Evolutionary conservation across 2,797 vertebrate genomes (phyloP), one percentile per base, ranked within the genome.

Genomic region (Gobionotothen gibberifrons): DNA sequence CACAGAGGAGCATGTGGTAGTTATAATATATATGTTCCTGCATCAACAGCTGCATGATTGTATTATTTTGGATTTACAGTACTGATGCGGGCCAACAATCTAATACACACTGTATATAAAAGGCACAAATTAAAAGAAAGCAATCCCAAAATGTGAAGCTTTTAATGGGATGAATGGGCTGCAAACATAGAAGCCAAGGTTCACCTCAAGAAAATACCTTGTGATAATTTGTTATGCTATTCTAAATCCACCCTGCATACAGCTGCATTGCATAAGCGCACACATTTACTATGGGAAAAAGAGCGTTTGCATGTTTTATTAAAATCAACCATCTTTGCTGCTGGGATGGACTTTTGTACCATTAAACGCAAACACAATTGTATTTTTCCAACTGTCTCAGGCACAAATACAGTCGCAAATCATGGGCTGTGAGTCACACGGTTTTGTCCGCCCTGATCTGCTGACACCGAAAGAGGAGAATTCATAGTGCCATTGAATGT

Each of bases 401-500:
- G 11, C 40, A 39, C 14, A 66, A 66, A 61, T 49, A 42, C 42
- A 36, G 32, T 14, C 63, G 62, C 48, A 76, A 58, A 70, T 78
- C 65, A 42, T 1, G 29, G 54, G 5, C 5, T 56, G 21, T 2
- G 43, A 80, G 43, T 59, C 48, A 42, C 74, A 46, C 39, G 42
- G 61, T 26, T 19, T 19, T 16, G 0, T 29, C 22, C 9, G 47
- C 13, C 29, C 40, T 52, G 9, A 13, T 73, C 56, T 44, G 3
- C 66, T 61, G 12, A 29, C 17, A 49, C 19, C 21, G 40, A 39
- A 42, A 71, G 19, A 44, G 60, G 9, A 15, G 60, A 75, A 83
- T 82, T 49, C 67, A 84, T 63, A 15, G 77, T 32, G 2, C 57
- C n/a, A 4, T 19, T 70, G 56, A 70, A 76, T 62, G 26, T 51